Conservation (phyloP, 2,797 vertebrate genomes). For the Aplochiton taeniatus region DNA sequence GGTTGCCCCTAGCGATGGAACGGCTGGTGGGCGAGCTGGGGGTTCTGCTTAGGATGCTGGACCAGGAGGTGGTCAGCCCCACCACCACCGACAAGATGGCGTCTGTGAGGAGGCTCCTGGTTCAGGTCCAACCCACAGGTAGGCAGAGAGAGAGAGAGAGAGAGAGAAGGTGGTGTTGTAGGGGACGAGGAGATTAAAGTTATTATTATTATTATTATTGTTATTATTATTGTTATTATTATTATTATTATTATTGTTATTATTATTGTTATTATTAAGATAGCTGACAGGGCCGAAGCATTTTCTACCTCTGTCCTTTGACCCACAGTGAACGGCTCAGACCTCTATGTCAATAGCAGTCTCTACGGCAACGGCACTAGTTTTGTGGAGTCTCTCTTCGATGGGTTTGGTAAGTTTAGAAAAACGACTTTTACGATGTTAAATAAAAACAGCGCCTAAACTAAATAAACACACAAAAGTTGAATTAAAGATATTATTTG, state of each 20-base stretch:
- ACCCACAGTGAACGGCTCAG: conserved; percentile 82
- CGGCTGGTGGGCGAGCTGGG: conserved; percentile 90
- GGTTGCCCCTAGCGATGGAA: conserved; percentile 80
- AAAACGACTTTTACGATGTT: too few species aligned
- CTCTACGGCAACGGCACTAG: conserved; percentile 93
- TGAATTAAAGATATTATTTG: too few species aligned
- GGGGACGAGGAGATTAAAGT: too few species aligned
- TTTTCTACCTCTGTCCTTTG: conserved; percentile 15
- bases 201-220: too few species aligned
- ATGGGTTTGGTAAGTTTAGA: conserved; percentile 87
- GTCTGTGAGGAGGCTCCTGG: conserved; percentile 86
- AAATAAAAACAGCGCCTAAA: too few species aligned
- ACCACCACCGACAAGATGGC: conserved; percentile 90
- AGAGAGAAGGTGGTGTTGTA: too few species aligned
- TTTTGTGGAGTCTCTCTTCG: conserved; percentile 97
- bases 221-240: too few species aligned
- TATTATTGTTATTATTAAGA: too few species aligned
- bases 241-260: too few species aligned
- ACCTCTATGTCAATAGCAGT: conserved; percentile 92
- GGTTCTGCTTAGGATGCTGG: conserved; percentile 89
- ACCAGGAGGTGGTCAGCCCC: conserved; percentile 90
- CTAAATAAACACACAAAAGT: too few species aligned
- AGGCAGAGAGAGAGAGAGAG: too few species aligned
- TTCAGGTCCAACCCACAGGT: conserved; percentile 86
- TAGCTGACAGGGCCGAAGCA: too few species aligned